Evolutionary conservation across 2,888 invertebrate species (phyloP).

Genomic region (Epiperipatus broadwayi): DNA sequence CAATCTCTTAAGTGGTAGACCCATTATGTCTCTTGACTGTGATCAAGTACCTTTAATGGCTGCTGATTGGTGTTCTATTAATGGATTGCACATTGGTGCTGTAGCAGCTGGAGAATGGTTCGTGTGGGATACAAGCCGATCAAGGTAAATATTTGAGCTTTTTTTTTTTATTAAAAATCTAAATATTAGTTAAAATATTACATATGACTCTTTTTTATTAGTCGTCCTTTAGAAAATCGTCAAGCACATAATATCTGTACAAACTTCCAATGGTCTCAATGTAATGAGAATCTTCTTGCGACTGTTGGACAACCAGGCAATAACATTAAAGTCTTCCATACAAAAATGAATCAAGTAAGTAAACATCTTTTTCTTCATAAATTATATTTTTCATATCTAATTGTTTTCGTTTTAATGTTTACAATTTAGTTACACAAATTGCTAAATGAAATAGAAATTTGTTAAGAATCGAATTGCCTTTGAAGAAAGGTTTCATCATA

Average conservation of each 20-base stretch:
- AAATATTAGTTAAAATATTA: constrained; percentile 6
- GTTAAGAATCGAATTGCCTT: no score
- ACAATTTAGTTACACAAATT: no score
- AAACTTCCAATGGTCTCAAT: constrained; percentile 40
- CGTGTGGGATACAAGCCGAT: constrained; percentile 45
- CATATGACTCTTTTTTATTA: constrained; percentile 21
- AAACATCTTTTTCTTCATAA: no score
- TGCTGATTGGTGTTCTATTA: constrained; percentile 48
- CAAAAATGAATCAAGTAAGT: constrained; percentile 38
- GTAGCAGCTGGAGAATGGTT: constrained; percentile 44
- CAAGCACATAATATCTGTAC: constrained; percentile 45
- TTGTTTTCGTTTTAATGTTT: no score
- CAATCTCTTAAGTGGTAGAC: constrained; percentile 42
- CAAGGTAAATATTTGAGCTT: constrained; percentile 34
- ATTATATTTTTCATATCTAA: no score
- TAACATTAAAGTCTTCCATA: constrained; percentile 40
- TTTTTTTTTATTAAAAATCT: constrained; percentile 1
- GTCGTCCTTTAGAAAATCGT: constrained; percentile 40
- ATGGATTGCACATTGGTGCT: constrained; percentile 40
- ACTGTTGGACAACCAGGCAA: constrained; percentile 45
- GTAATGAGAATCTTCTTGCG: constrained; percentile 42
- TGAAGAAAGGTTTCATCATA: no score
- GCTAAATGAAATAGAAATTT: no score
- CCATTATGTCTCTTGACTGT: constrained; percentile 41
- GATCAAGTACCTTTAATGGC: constrained; percentile 41